Evolutionary conservation across 2,888 invertebrate species (phyloP).

Genomic region (Elegia similella): DNA sequence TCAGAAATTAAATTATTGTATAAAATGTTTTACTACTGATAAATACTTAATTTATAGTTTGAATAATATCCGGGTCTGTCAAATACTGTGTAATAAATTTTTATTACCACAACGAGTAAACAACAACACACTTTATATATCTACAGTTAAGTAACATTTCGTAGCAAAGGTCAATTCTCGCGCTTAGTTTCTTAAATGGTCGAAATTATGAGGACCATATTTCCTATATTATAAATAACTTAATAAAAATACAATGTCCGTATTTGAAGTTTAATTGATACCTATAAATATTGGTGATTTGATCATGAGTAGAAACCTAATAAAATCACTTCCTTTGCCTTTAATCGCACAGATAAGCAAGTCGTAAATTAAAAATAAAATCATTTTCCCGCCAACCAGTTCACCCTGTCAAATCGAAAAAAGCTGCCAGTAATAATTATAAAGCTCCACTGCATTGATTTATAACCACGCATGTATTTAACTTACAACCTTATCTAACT

Average conservation of each 20-base stretch:
- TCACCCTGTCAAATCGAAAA: slow-evolving; percentile 37
- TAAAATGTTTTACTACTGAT: too few relatives aligned
- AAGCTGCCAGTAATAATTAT: slow-evolving; percentile 32
- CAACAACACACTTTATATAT: neutral
- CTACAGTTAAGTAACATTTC: neutral
- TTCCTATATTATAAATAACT: neutral
- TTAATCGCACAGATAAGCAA: slow-evolving; percentile 16
- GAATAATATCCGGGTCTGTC: neutral
- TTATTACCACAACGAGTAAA: neutral
- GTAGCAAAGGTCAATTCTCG: neutral
- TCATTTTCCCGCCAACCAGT: slow-evolving; percentile 32
- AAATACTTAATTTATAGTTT: too few relatives aligned
- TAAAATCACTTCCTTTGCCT: slow-evolving; percentile 25
- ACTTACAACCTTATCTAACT: slow-evolving; percentile 18
- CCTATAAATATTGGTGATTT: slow-evolving; percentile 5
- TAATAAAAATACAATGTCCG: neutral
- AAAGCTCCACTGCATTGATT: slow-evolving; percentile 32
- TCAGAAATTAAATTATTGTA: too few relatives aligned
- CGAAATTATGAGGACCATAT: neutral
- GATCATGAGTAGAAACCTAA: slow-evolving; percentile 14
- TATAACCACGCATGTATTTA: slow-evolving; percentile 27
- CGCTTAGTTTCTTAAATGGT: neutral
- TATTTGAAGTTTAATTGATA: neutral
- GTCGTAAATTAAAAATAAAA: slow-evolving; percentile 31
- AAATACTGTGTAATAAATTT: neutral